Percentiles rank a stretch among this genome's conserved stretches.
These are phyloP conservation scores for Magallana angulata DNA, from an alignment of 1,140 invertebrate genomes.

Conservation along the genomic window DNA sequence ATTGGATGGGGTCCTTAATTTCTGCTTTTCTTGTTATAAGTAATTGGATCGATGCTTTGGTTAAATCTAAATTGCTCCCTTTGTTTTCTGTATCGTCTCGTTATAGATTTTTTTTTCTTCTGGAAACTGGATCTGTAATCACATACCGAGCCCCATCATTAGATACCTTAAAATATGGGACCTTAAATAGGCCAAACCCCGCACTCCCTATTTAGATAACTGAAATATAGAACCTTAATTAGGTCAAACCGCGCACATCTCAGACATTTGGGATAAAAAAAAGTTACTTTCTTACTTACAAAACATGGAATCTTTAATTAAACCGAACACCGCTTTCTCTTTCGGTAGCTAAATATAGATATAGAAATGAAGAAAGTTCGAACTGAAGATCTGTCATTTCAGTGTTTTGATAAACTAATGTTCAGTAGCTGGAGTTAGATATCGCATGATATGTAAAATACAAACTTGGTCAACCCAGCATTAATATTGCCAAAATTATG, in stretches of 20 bases:
- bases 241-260: not conserved
- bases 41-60: constrained; percentile 35
- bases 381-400: too few species aligned
- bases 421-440: too few species aligned
- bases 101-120: constrained; percentile 33
- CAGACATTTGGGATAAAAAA: not conserved
- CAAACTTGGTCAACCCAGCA: too few species aligned
- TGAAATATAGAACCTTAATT: not conserved
- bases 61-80: constrained; percentile 34
- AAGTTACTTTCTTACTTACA: not conserved
- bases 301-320: too few species aligned
- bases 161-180: not conserved
- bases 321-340: too few species aligned
- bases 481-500: too few species aligned
- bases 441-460: too few species aligned
- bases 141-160: not conserved
- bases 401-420: too few species aligned
- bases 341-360: too few species aligned
- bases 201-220: too few species aligned
- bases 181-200: not conserved
- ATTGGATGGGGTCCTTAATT: constrained; percentile 25
- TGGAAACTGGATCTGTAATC: not conserved
- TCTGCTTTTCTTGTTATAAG: constrained; percentile 34
- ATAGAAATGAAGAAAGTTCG: too few species aligned
- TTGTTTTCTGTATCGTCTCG: constrained; percentile 27